Evolutionary conservation across 2,113 vertebrate genomes (phyloP).

Genomic region (Gila orcuttii): DNA sequence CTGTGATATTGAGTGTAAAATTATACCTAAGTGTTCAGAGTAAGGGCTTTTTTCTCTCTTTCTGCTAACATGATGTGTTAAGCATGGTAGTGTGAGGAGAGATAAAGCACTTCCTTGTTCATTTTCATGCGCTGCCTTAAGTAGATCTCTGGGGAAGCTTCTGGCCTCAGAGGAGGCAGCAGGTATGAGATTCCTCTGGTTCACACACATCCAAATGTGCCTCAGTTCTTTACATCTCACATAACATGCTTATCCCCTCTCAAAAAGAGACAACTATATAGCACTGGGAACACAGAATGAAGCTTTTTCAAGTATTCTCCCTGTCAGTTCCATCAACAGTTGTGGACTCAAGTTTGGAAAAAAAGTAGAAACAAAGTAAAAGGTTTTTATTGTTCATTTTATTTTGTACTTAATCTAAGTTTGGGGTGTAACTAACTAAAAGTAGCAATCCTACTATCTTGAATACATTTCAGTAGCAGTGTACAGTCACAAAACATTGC

Average conservation of each 20-base stretch:
- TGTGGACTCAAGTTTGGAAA: neutral
- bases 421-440: neutral
- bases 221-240: slow-evolving; percentile 40
- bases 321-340: slow-evolving; percentile 1
- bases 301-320: neutral
- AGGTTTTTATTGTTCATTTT: neutral
- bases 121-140: slow-evolving; percentile 51
- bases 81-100: slow-evolving; percentile 48
- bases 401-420: neutral
- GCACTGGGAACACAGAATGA: neutral
- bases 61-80: slow-evolving; percentile 48
- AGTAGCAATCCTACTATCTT: neutral
- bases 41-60: slow-evolving; percentile 37
- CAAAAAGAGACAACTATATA: slow-evolving; percentile 36
- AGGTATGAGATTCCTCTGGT: slow-evolving; percentile 40
- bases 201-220: slow-evolving; percentile 40
- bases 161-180: slow-evolving; percentile 47
- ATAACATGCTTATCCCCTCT: slow-evolving; percentile 19
- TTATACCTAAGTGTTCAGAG: slow-evolving; percentile 40
- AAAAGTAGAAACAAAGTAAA: neutral
- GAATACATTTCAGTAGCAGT: neutral
- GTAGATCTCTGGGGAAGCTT: slow-evolving; percentile 52
- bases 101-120: slow-evolving; percentile 49
- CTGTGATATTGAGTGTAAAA: slow-evolving; percentile 41
- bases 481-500: neutral